phyloP scores from a whole-genome alignment of 64 coral and sea anemone genomes.

The Actinia equina region DNA sequence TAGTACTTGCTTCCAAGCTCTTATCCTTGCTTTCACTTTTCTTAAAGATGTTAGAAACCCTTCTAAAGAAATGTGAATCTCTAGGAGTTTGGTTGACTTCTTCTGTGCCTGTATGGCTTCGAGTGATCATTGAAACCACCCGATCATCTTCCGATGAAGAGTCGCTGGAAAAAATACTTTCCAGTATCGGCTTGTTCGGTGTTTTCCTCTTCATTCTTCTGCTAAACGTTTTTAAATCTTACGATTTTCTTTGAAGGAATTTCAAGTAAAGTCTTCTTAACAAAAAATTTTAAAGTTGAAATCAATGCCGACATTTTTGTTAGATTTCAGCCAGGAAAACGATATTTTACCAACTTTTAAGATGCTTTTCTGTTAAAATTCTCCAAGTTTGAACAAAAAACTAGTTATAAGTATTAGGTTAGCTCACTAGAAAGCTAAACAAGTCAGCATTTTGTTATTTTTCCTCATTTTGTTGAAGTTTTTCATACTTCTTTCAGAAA shows the following conservation, averaged over 20 bases:
- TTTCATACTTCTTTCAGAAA: background rate
- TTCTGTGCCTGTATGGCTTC: background rate
- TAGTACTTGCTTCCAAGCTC: background rate
- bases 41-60: conserved; percentile 11
- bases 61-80: background rate
- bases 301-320: background rate
- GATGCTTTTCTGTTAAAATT: background rate
- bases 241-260: background rate
- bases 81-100: background rate
- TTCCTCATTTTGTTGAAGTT: background rate
- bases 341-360: background rate
- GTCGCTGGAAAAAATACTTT: background rate
- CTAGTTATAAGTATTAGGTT: background rate
- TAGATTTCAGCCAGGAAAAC: background rate
- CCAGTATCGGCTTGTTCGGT: background rate
- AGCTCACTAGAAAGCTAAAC: background rate
- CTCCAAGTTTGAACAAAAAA: background rate
- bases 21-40: background rate
- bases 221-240: background rate
- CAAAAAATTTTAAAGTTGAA: background rate
- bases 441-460: background rate
- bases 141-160: background rate
- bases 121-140: background rate
- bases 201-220: background rate
- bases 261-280: background rate